phyloP scores from a whole-genome alignment of 2,113 vertebrate genomes.

The Neotoma lepida region DNA sequence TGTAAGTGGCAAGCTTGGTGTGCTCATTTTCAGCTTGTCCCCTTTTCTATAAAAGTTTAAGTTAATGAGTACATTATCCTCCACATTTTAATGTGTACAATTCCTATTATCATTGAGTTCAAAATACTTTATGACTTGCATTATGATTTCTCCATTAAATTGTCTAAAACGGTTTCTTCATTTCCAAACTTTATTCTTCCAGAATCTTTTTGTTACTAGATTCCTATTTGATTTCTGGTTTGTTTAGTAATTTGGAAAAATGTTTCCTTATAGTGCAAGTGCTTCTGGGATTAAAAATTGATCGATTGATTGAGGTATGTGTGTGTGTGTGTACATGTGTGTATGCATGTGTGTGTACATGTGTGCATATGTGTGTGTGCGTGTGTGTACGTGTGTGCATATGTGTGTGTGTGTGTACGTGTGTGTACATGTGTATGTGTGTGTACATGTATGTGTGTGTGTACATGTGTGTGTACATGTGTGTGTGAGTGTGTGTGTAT shows the following conservation, averaged over 20 bases:
- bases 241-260: not conserved
- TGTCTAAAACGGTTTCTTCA: not conserved
- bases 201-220: not conserved
- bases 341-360: not conserved
- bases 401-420: not conserved
- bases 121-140: constrained; percentile 19
- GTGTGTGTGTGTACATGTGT: not conserved
- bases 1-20: not conserved
- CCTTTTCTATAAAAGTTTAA: not conserved
- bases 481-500: not conserved
- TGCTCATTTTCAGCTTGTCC: not conserved
- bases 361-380: not conserved
- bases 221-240: constrained; percentile 38
- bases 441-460: not conserved
- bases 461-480: not conserved
- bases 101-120: constrained; percentile 19
- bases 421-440: not conserved
- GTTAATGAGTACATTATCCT: not conserved
- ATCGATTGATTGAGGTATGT: not conserved
- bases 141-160: constrained; percentile 40
- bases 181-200: constrained; percentile 13
- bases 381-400: not conserved
- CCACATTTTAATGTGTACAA: not conserved
- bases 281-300: not conserved
- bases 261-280: too few relatives aligned